Base-by-base conservation (phyloP, 2,113 vertebrate genomes). In the Paracanthobrama guichenoti region DNA sequence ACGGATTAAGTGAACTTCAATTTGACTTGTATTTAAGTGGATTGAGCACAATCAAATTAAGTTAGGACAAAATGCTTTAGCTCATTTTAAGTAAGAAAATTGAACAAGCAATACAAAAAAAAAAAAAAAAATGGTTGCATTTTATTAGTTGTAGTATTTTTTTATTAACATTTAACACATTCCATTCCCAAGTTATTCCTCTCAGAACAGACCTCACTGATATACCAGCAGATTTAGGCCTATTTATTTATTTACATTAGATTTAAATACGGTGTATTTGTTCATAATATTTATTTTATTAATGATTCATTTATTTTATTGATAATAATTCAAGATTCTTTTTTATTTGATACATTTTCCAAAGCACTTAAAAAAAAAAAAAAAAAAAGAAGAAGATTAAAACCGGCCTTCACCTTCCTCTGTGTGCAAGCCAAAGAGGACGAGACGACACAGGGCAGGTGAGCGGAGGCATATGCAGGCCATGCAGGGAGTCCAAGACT, bases 401-500 rank as follows among this genome's bases (percentile, higher is more conserved):
- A 35, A 16, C 9, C 16, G 28, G 39, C 20, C 31, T 42, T 42
- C 66, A 42, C 35, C 66, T 42, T 39, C 16, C 46, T 14, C 4
- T 13, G 67, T 44, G 20, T 72, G 39, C 9, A 9, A 22, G 31
- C 8, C 18, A 50, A 50, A 50, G 11, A 50, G 31, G 55, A 78
- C 20, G 66, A 78, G 78, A 22, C 4, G 9, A 20, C n/a, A 24
- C 7, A 7, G 18, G 1, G 39, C 8, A 6, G 24, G 44, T 80
- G 35, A 80, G 46, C 59, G 50, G 78, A 80, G 42, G 28, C 60
- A 31, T 80, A 26, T 67, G 78, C 44, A n/a, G 60, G 20, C 44
- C 78, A 31, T 31, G 42, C 78, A 35, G 78, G 78, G 64, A 71
- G 46, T 55, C 46, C 50, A 71, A 69, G 46, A 53, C 79, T 55